Evolutionary conservation across 2,888 invertebrate species (phyloP).

Genomic region (Sinelater perroti): DNA sequence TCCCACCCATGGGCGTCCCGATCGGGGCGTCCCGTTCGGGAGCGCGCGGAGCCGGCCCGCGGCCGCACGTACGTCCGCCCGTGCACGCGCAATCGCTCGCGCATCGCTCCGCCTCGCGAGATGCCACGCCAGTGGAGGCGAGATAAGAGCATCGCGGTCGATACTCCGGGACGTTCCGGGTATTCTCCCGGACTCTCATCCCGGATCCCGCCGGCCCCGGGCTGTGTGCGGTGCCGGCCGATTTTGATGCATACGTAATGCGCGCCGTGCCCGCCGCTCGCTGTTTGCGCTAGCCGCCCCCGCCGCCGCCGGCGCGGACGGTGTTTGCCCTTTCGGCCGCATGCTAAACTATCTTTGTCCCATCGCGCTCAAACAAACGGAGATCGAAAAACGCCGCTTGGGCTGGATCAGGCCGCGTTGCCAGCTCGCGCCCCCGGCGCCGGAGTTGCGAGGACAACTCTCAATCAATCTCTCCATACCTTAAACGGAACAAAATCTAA

Average conservation of each 20-base stretch:
- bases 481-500: no score
- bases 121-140: constrained; percentile 57
- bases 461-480: no score
- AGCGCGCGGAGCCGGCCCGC: constrained; percentile 24
- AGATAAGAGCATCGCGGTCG: constrained; percentile 58
- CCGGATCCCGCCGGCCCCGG: constrained; percentile 49
- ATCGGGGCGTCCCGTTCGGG: constrained; percentile 33
- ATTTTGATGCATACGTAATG: constrained; percentile 56
- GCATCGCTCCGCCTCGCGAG: constrained; percentile 52
- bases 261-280: constrained; percentile 43
- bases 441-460: no score
- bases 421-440: no score
- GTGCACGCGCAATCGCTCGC: constrained; percentile 53
- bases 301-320: no score
- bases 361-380: no score
- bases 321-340: no score
- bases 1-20: background rate
- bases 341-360: no score
- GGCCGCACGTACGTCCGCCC: constrained; percentile 50
- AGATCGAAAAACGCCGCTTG: no score
- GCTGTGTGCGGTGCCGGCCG: no score
- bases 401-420: no score
- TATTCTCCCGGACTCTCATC: constrained; percentile 48
- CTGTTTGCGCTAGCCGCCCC: constrained; percentile 10
- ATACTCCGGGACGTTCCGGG: constrained; percentile 50